phyloP scores from a whole-genome alignment of 2,888 invertebrate species.

The Dichetophora obliterata region DNA sequence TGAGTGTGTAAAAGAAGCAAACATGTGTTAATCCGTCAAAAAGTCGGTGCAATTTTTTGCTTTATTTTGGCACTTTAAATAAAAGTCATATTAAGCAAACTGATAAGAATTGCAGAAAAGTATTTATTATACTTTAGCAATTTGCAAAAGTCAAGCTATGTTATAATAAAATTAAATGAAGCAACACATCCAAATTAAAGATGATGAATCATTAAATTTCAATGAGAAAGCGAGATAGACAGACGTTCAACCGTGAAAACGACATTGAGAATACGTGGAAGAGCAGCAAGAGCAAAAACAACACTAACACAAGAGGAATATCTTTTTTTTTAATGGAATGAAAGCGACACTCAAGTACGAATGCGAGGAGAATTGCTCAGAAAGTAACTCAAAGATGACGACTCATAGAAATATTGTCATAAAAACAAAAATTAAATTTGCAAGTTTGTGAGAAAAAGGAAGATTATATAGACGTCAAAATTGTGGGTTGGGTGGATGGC shows the following conservation, averaged over 20 bases:
- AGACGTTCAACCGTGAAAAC: background rate
- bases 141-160: background rate
- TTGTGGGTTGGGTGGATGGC: background rate
- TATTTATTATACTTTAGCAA: too few relatives aligned
- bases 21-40: slow-evolving; percentile 21
- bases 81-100: background rate
- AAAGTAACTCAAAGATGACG: slow-evolving; percentile 15
- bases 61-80: background rate
- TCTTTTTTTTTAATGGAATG: slow-evolving; percentile 9
- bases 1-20: slow-evolving; percentile 1
- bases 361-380: slow-evolving; percentile 5
- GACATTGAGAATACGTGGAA: slow-evolving; percentile 6
- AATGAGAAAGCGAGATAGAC: slow-evolving; percentile 9
- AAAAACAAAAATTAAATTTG: background rate
- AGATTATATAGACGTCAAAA: background rate
- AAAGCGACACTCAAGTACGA: slow-evolving; percentile 27
- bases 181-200: slow-evolving; percentile 20
- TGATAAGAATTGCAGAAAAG: background rate
- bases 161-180: slow-evolving; percentile 13
- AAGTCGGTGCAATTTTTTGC: background rate
- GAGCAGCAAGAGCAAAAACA: background rate
- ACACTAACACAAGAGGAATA: background rate
- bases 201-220: slow-evolving; percentile 37
- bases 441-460: background rate
- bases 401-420: slow-evolving; percentile 17